Percentiles rank a stretch among this genome's conserved stretches.
Conservation (phyloP, 2,797 vertebrate genomes). For the Rachycentron canadum region DNA sequence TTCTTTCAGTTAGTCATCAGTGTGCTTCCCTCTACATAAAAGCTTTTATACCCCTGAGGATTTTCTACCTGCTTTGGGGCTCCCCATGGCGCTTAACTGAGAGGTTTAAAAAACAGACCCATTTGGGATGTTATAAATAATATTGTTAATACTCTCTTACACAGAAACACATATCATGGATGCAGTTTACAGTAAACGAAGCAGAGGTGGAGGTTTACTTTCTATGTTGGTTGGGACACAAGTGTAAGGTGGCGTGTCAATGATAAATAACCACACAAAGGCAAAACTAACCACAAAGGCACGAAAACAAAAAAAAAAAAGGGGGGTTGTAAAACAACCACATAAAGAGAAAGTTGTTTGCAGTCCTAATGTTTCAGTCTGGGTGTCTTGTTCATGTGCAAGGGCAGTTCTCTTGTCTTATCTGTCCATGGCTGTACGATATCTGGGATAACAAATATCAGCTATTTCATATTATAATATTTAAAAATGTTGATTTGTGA, state of each 20-base stretch:
- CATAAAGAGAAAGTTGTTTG: neutral
- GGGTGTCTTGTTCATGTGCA: neutral
- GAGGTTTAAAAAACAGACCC: conserved; percentile 36
- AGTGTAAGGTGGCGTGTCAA: neutral
- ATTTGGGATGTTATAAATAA: conserved; percentile 44
- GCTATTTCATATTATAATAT: too few relatives aligned
- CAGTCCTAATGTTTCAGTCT: neutral
- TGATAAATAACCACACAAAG: neutral
- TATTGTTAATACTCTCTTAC: conserved; percentile 22
- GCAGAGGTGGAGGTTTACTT: neutral
- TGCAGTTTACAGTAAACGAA: neutral
- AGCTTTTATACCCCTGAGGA: conserved; percentile 33
- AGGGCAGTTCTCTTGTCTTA: neutral
- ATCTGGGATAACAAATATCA: too few relatives aligned
- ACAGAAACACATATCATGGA: neutral
- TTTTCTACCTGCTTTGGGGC: conserved; percentile 25
- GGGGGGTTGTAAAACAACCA: too few relatives aligned
- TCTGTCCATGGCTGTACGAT: too few relatives aligned
- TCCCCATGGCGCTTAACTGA: conserved; percentile 21
- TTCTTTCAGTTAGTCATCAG: conserved; percentile 33
- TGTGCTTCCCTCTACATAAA: conserved; percentile 33
- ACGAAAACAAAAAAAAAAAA: too few relatives aligned
- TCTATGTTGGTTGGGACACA: neutral
- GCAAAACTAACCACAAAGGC: neutral
- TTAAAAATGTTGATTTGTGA: too few relatives aligned